Evolutionary conservation across 2,797 vertebrate species (phyloP), one percentile per base, ranked within the genome.

Genomic region (Karalla daura): DNA sequence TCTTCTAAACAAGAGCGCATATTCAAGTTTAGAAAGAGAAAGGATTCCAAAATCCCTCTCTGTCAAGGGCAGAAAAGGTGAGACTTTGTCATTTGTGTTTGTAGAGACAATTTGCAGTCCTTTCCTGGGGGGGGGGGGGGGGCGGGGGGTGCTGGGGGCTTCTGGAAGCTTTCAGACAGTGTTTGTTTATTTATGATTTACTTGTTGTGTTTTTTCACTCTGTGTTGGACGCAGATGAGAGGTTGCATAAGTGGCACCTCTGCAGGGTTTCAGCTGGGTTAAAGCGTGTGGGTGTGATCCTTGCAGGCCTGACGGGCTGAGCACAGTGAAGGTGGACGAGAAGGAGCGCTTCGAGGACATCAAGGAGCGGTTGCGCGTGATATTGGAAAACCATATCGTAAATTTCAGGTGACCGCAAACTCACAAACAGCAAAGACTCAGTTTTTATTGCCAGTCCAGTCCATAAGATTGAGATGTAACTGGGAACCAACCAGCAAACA

Each of bases 301-400:
- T 83, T 47, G 80, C 87, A 99, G 98, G 94, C 98, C 98, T 27
- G 98, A 99, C 4, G 98, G 98, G 83, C 95, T 99, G 63, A 98
- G 96, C 92, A 99, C 98, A 2, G 98, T 99, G 87, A 96, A 94
- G 0, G 96, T 99, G 65, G 98, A 99, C 17, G 98, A 99, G 90
- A 99, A 99, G 81, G 98, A 99, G 3, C 95, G 96, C 58, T 99
- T 99, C 8, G 98, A 99, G 85, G 98, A 99, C 86, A 98, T 99
- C 93, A 99, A 99, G 93, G 98, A 99, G 84, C 92, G 95, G 75
- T 96, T 99, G 82, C 96, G 97, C 54, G 94, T 98, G 81, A 95
- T 99, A 72, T 83, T 99, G 92, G 98, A 99, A 92, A 98, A 97
- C 89, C 95, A 99, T 92, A 99, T 99, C 90, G 98, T 97, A 56